A percentile compares a stretch with the other conserved stretches of the same genome.
phyloP scores from a whole-genome alignment of 1,140 invertebrate species.

The Ooceraea biroi region DNA sequence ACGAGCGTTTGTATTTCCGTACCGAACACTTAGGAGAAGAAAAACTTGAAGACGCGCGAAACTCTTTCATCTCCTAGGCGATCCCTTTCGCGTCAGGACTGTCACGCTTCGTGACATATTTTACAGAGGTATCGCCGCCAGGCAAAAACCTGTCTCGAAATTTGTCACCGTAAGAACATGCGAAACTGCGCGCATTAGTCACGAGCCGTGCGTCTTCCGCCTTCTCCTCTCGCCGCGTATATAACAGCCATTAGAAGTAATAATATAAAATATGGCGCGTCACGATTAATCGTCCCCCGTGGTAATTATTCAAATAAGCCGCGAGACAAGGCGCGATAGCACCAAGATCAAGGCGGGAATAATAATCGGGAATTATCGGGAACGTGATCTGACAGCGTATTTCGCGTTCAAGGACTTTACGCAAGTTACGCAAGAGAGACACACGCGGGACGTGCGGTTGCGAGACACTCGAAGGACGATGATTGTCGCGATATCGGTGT shows the following conservation, averaged over 20 bases:
- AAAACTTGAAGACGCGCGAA: constrained; percentile 37
- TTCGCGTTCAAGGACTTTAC: constrained; percentile 31
- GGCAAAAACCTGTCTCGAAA: constrained; percentile 51
- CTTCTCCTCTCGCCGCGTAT: neutral
- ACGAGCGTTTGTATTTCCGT: constrained; percentile 22
- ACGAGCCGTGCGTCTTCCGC: constrained; percentile 4
- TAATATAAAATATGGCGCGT: constrained; percentile 14
- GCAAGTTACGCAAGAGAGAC: neutral
- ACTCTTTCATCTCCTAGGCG: constrained; percentile 42
- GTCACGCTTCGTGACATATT: constrained; percentile 55
- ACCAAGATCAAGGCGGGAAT: constrained; percentile 43
- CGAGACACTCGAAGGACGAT: constrained; percentile 26
- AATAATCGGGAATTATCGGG: constrained; percentile 54
- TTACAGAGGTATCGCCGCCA: constrained; percentile 44
- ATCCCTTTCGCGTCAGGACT: constrained; percentile 56
- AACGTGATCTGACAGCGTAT: constrained; percentile 30
- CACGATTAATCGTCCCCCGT: constrained; percentile 31
- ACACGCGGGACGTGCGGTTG: neutral
- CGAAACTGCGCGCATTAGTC: constrained; percentile 51
- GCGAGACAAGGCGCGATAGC: neutral
- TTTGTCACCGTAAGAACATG: constrained; percentile 50
- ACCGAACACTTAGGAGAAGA: neutral
- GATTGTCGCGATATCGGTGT: neutral
- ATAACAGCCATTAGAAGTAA: constrained; percentile 11
- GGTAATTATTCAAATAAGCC: constrained; percentile 39